Evolutionary conservation across 2,113 vertebrate species (phyloP).

Genomic region (Chaenocephalus aceratus): DNA sequence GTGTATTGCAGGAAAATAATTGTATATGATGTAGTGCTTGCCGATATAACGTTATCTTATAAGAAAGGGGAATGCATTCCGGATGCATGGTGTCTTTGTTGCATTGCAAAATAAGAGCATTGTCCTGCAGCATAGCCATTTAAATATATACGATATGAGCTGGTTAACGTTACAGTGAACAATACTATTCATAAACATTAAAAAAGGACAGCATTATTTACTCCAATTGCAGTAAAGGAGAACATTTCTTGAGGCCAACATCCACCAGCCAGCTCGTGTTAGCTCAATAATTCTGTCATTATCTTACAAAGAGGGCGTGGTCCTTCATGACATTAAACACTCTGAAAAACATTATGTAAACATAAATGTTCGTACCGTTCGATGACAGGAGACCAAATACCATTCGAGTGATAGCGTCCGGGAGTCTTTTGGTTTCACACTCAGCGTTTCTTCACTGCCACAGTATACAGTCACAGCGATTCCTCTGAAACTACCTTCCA

Average conservation of each 20-base stretch:
- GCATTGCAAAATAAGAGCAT: background rate
- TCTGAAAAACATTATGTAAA: background rate
- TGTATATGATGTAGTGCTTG: background rate
- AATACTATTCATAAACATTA: background rate
- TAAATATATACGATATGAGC: background rate
- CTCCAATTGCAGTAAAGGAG: background rate
- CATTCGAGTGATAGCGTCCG: conserved; percentile 36
- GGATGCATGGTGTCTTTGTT: background rate
- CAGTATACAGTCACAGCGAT: conserved; percentile 31
- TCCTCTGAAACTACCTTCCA: conserved; percentile 84
- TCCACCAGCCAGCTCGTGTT: background rate
- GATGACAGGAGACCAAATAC: conserved; percentile 20
- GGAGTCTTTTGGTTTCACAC: conserved; percentile 4
- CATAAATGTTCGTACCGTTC: conserved; percentile 59
- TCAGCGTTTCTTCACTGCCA: conserved; percentile 11
- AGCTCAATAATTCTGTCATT: conserved; percentile 4
- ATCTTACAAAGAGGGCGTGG: conserved; percentile 45
- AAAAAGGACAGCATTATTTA: background rate
- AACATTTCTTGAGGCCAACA: background rate
- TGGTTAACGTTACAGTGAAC: background rate
- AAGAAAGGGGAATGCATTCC: background rate
- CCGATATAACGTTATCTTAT: background rate
- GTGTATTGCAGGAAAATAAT: fast-evolving
- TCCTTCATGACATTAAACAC: conserved; percentile 16
- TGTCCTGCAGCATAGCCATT: conserved; percentile 14